These are phyloP conservation scores for Globodera rostochiensis DNA, from an alignment of 1,140 invertebrate species.

Conservation along the genomic window DNA sequence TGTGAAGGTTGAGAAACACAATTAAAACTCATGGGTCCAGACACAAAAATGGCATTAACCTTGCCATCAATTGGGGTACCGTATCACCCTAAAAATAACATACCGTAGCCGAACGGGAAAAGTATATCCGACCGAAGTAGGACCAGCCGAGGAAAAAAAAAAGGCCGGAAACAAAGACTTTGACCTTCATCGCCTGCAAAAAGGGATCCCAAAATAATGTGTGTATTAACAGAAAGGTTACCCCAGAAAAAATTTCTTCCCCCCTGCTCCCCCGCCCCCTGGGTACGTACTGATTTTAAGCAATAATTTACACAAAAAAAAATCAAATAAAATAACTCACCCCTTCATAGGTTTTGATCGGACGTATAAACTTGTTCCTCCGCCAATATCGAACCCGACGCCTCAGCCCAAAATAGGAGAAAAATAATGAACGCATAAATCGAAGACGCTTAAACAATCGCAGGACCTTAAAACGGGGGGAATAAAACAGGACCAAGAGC, in stretches of 20 bases:
- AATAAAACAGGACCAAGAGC: too few relatives aligned
- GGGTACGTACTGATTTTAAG: too few relatives aligned
- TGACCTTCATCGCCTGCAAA: not conserved
- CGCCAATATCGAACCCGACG: slow-evolving; percentile 15
- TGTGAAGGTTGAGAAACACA: too few relatives aligned
- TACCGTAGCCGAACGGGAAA: not conserved
- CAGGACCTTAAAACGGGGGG: too few relatives aligned
- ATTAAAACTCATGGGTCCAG: too few relatives aligned
- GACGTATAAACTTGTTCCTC: slow-evolving; percentile 11
- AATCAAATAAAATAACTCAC: slow-evolving; percentile 3
- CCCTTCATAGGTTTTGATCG: slow-evolving; percentile 7
- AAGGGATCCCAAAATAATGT: not conserved
- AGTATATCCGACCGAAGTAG: not conserved
- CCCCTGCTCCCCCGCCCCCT: too few relatives aligned
- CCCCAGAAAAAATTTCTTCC: too few relatives aligned
- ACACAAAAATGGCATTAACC: too few relatives aligned
- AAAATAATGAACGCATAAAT: slow-evolving; percentile 5
- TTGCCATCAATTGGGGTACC: too few relatives aligned
- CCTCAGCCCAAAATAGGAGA: slow-evolving; percentile 21
- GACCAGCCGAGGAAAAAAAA: not conserved
- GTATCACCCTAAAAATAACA: not conserved
- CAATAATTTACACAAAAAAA: too few relatives aligned
- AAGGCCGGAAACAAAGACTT: not conserved
- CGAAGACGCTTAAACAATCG: slow-evolving; percentile 7
- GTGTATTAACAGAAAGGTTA: not conserved